phyloP scores from a whole-genome alignment of 2,797 vertebrate genomes.

The Rhadinocentrus ornatus region DNA sequence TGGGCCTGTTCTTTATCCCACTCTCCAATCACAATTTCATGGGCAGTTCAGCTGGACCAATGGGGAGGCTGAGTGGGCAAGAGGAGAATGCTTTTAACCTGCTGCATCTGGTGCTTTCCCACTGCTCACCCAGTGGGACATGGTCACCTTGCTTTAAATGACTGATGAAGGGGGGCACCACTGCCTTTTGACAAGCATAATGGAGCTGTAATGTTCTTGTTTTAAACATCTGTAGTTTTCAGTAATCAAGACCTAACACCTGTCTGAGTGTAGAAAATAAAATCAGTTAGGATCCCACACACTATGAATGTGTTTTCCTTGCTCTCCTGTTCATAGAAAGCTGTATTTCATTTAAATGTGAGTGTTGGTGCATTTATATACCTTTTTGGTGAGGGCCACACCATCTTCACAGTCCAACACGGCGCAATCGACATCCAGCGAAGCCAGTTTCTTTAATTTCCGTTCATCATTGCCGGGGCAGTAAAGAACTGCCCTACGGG shows the following conservation, averaged over 20 bases:
- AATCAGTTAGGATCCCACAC: conserved; percentile 42
- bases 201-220: conserved; percentile 82
- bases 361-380: conserved; percentile 65
- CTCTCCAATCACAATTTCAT: conserved; percentile 86
- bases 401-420: conserved; percentile 99
- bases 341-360: conserved; percentile 23
- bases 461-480: conserved; percentile 95
- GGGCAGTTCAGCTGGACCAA: conserved; percentile 81
- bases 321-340: conserved; percentile 2
- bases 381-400: conserved; percentile 95
- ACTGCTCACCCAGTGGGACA: conserved; percentile 84
- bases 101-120: conserved; percentile 86
- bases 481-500: conserved; percentile 94
- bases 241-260: conserved; percentile 80
- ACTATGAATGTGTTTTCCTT: conserved; percentile 24
- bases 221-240: conserved; percentile 83
- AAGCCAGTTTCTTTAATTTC: conserved; percentile 92
- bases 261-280: conserved; percentile 67
- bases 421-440: conserved; percentile 91
- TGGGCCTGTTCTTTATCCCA: conserved; percentile 73
- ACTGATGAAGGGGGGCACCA: conserved; percentile 73
- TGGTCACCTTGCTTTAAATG: conserved; percentile 88
- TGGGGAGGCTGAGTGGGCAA: conserved; percentile 80
- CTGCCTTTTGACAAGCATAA: conserved; percentile 80
- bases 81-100: conserved; percentile 87